These are phyloP conservation scores for Gymnoscopelus braueri DNA, from an alignment of 2,797 vertebrate genomes.

Conservation along the genomic window DNA sequence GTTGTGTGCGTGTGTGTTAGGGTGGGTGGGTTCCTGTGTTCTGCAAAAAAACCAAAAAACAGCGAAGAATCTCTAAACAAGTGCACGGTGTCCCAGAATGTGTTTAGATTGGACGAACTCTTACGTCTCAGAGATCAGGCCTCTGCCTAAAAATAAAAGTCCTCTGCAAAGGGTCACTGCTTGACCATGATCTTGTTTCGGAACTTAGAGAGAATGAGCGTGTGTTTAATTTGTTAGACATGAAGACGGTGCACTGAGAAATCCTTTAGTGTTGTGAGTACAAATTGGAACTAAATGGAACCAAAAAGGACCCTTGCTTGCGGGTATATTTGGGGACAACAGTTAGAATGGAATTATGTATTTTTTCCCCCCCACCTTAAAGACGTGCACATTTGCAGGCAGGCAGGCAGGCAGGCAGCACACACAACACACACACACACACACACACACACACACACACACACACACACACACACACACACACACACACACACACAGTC, in stretches of 20 bases:
- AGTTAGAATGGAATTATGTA: too few relatives aligned
- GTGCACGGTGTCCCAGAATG: conserved; percentile 65
- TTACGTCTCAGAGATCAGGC: conserved; percentile 57
- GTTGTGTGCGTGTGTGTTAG: too few relatives aligned
- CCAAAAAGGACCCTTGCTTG: too few relatives aligned
- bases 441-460: too few relatives aligned
- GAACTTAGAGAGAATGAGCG: conserved; percentile 36
- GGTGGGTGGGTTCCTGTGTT: conserved; percentile 43
- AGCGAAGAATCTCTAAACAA: conserved; percentile 77
- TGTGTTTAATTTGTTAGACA: too few relatives aligned
- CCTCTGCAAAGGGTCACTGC: conserved; percentile 46
- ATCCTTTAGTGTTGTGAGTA: too few relatives aligned
- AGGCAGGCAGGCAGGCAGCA: not conserved
- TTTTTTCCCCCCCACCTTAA: too few relatives aligned
- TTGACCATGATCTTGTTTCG: conserved; percentile 55
- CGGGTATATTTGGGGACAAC: too few relatives aligned
- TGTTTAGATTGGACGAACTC: conserved; percentile 79
- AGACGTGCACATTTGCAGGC: not conserved
- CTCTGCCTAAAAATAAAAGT: conserved; percentile 73
- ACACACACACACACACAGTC: conserved; percentile 11
- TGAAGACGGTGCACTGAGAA: too few relatives aligned
- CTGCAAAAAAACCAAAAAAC: conserved; percentile 60
- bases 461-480: not conserved
- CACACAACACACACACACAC: too few relatives aligned
- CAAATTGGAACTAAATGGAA: too few relatives aligned